phyloP scores from a whole-genome alignment of 2,113 vertebrate genomes.

The Anser brachyrhynchus region DNA sequence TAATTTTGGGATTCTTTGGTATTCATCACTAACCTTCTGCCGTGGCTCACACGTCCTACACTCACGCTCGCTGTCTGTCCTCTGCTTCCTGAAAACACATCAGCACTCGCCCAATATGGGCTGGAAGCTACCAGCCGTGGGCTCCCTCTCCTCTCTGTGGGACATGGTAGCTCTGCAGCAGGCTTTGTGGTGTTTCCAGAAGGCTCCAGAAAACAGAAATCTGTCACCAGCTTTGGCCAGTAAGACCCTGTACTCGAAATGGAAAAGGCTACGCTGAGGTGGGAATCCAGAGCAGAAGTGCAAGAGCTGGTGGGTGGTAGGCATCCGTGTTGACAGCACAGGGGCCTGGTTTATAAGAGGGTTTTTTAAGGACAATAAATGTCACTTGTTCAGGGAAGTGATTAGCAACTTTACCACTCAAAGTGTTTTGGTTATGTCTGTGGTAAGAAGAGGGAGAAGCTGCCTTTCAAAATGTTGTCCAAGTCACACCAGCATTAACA shows the following conservation, averaged over 20 bases:
- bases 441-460: neutral
- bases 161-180: neutral
- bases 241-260: neutral
- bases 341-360: neutral
- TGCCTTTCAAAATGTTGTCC: neutral
- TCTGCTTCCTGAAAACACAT: neutral
- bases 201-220: neutral
- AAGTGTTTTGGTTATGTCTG: neutral
- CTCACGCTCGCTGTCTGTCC: neutral
- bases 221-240: neutral
- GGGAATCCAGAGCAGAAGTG: rapidly evolving
- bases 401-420: neutral
- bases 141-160: neutral
- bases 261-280: neutral
- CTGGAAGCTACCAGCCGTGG: neutral
- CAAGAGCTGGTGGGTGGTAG: neutral
- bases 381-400: neutral
- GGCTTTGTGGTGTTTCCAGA: neutral
- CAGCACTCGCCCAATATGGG: rapidly evolving
- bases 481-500: neutral
- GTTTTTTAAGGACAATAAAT: neutral
- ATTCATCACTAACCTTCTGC: constrained; percentile 53
- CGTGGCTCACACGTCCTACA: neutral
- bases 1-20: constrained; percentile 72
- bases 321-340: neutral